Base-by-base conservation (phyloP, 2,888 invertebrate species). In the Cosmia pyralina region DNA sequence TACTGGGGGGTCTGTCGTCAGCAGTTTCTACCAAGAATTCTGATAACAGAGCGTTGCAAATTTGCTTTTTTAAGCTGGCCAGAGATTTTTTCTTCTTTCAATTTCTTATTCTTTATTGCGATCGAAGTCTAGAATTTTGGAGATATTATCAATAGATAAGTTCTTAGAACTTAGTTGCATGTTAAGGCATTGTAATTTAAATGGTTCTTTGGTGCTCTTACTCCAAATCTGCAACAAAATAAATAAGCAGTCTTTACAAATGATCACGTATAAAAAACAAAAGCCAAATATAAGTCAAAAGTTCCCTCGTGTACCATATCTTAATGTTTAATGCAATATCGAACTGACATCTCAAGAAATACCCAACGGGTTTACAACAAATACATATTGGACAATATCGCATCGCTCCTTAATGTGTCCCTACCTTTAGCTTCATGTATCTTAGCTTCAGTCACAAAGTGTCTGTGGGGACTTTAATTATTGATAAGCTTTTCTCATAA, bases 391-490 rank as follows among this genome's bases (percentile, higher is more conserved):
- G 69, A 75, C 81, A 84, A 55, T 64, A 78, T 74, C 74, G 70
- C 73, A 17, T 6, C 57, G 68, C 73, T 72, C 60, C 69, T 52
- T 63, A 77, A 76, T 71, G 59, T 80, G 64, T 75, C 28, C 63
- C 48, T 71, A 62, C 75, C 57, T 79, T 74, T 75, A 74, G 72
- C 84, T 82, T 57, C 82, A 74, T 78, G 77, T 83, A 81, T 84
- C 84, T 81, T 72, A 78, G 77, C 84, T 79, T 76, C 71, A 76
- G 74, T 81, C 77, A 72, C 75, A 73, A 82, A 85, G 80, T 78
- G 85, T 85, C 88, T 85, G 75, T 85, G 73, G 87, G 87, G 87
- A 87, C 77, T 87, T 89, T 88, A 86, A 89, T 89, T 88, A 89
- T 87, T 84, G 86, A 83, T 87, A 88, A 86, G 85, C 82, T 88